Evolutionary conservation across 1,140 invertebrate species (phyloP), one percentile per base, ranked within the genome.

Genomic region (Diploscapter pachys): DNA sequence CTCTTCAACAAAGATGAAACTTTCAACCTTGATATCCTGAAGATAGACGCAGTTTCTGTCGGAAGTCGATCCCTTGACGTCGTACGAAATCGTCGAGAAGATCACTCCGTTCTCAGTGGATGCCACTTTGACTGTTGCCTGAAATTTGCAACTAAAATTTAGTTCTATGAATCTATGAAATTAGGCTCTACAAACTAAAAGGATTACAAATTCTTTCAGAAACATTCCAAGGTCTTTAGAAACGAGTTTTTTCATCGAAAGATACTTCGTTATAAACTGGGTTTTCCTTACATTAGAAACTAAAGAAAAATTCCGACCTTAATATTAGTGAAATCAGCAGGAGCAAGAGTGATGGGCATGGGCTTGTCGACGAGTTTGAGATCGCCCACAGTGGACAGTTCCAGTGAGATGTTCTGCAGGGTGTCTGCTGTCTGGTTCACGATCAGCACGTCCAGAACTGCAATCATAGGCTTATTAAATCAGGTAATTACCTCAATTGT

Each of bases 1-100:
- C 9, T 63, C 31, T 59, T 83, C 81, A 31, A 31, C 31, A 31
- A 31, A 8, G 57, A 83, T 83, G 93, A 99, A 98, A 76, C 99
- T 99, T 87, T 99, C 96, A 85, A 99, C 97, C 86, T 98, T 95
- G 85, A 99, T 98, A 85, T 99, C 96, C 86, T 98, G 98, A n/a
- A 99, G 89, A 13, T 99, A 95, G 53, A 99, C 95, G 74, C 97
- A 95, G 87, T 96, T 98, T 79, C 94, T 89, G 86, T 97, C 94
- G 71, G 93, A 93, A 3, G 92, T 92, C 48, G 95, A 93, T 55
- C 95, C 94, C 13, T 78, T 72, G 9, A 85, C 79, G 69, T 79
- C 81, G 81, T 85, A 86, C 92, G 93, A 93, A 83, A 99, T 99
- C 86, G 98, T 99, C 74, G 97, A 96, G 89, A 99, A 99, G 76